Evolutionary conservation across 2,113 vertebrate genomes (phyloP), one percentile per base, ranked within the genome.

Genomic region (Malurus cyaneus): DNA sequence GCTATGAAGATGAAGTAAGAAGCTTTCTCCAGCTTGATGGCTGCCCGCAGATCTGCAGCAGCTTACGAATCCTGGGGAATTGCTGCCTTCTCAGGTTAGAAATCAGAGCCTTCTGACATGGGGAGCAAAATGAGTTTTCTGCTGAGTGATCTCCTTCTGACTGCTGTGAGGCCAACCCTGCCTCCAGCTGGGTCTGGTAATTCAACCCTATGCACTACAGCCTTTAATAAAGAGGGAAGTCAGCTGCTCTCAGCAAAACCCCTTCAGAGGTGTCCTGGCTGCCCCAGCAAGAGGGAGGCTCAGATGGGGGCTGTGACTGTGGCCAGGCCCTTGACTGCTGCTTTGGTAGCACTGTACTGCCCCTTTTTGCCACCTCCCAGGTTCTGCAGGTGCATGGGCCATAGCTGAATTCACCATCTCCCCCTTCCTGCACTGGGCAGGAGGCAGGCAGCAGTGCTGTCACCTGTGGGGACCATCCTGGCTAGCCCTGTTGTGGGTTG

Each of bases 71-170:
- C 71, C 88, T 97, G 49, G 77, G 86, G 65, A 95, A 92, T 21
- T 94, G 91, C 94, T 79, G 62, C 52, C 49, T 89, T 88, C 64
- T 97, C 89, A 95, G 96, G 96, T 94, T 53, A 88, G 95, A 93
- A 80, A 94, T 14, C 46, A 74, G 20, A 53, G 6, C 21, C 23
- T 39, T 6, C 11, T 26, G 25, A 18, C 32, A 28, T 5, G 6
- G 21, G 24, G 15, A 80, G 15, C 1, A 3, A 69, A 79, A 86
- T 0, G 2, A n/a, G 28, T 82, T 83, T 90, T 81, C 61, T 88
- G 41, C 42, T 47, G 8, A 1, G 14, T 72, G 29, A 60, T 60
- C 60, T 62, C 80, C 26, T 79, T 60, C n/a, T 87, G 29, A 46
- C 12, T 47, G 8, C 23, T 39, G 9, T 29, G 44, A 50, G 18